These are phyloP conservation scores for Leptarthrus brevirostris DNA, from an alignment of 2,888 invertebrate genomes.

Conservation along the genomic window DNA sequence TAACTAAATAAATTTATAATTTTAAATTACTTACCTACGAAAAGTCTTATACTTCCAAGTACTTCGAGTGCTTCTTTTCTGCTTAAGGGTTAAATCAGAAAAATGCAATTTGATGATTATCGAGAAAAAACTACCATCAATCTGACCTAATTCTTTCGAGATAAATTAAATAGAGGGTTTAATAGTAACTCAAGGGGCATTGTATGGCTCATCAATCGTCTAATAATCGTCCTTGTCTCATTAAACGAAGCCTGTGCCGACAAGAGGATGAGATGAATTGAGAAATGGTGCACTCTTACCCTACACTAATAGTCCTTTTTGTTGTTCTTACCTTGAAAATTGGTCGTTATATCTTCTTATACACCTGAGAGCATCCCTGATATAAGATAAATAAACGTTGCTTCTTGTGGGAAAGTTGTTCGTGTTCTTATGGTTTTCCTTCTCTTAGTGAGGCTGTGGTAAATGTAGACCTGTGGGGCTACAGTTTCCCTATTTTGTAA, in stretches of 20 bases:
- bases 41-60: too few relatives aligned
- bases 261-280: constrained; percentile 27
- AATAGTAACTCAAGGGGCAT: constrained; percentile 16
- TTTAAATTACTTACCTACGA: too few relatives aligned
- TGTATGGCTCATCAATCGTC: constrained; percentile 16
- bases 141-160: constrained; percentile 10
- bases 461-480: constrained; percentile 38
- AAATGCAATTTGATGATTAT: too few relatives aligned
- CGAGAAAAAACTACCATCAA: constrained; percentile 22
- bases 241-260: constrained; percentile 33
- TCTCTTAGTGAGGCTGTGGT: neutral
- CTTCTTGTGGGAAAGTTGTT: constrained; percentile 6
- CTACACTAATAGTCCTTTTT: constrained; percentile 13
- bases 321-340: constrained; percentile 45
- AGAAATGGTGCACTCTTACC: constrained; percentile 16
- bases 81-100: too few relatives aligned
- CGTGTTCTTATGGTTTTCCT: constrained; percentile 5
- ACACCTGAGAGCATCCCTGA: constrained; percentile 48
- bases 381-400: constrained; percentile 48
- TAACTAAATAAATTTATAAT: too few relatives aligned
- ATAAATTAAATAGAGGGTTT: constrained; percentile 19
- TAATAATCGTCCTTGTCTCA: constrained; percentile 39
- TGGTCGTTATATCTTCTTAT: constrained; percentile 48
- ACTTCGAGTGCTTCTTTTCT: too few relatives aligned
- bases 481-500: constrained; percentile 50